Base-by-base conservation (phyloP, 37 sponge, comb jelly and placozoan species). In the Eunapius fragilis region DNA sequence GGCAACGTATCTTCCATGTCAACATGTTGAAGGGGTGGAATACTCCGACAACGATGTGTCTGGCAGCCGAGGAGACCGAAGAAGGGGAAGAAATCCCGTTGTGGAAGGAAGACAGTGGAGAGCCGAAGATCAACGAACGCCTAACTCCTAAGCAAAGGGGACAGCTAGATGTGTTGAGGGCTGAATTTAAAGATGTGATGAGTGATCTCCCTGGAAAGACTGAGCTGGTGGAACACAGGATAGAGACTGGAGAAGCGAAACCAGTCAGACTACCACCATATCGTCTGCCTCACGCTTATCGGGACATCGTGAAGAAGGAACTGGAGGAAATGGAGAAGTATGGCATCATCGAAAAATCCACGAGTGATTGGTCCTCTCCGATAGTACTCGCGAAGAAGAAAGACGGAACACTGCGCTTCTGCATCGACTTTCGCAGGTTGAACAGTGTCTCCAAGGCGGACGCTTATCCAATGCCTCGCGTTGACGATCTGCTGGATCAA, bases 201-300 rank as follows among this genome's bases (percentile, higher is more conserved):
- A 41, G 68, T 25, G 37, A n/a, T 47, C 25, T 22, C 0, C 90
- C 86, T 28, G 90, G 81, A 33, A 27, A 75, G 70, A 90, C 85
- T 10, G 73, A 37, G 3, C 22, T 79, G 22, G 33, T 37, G 14
- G 68, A 85, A 35, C 90, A 90, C 36, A 12, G 4, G 17, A 74
- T 90, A 3, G 41, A 41, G 41, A 41, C 41, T 41, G 41, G 41
- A 68, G 84, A 82, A 30, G 76, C 9, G 0, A 75, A 67, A 22
- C 91, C 86, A n/a, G 58, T 90, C 0, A 67, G 68, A 0, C 86
- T 81, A 77, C 72, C 45, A 0, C 77, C 83, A 26, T 91, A 91
- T 58, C 31, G 92, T 0, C 31, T 91, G 2, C 92, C 87, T 14
- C 67, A 85, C 24, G 41, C 90, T 14, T 35, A 36, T n/a, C 48